phyloP scores from a whole-genome alignment of 2,113 vertebrate species.

The Leuciscus idus region DNA sequence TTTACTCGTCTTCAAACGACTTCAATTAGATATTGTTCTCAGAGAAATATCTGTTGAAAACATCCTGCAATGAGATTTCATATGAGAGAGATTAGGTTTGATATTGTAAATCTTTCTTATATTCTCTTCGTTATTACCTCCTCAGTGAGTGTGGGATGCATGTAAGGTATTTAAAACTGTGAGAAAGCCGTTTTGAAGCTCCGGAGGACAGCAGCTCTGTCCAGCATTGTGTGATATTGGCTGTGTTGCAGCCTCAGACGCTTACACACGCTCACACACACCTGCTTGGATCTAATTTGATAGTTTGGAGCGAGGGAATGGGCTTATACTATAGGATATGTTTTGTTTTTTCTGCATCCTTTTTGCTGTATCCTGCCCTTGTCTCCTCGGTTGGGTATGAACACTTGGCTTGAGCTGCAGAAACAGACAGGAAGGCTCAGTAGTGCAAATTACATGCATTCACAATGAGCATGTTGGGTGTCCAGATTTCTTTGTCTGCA shows the following conservation, averaged over 20 bases:
- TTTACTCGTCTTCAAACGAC: neutral
- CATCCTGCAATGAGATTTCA: neutral
- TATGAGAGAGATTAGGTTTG: neutral
- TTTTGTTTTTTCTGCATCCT: conserved; percentile 21
- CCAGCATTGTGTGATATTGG: conserved; percentile 56
- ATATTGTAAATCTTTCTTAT: conserved; percentile 2
- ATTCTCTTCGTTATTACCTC: neutral
- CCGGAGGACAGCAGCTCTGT: conserved; percentile 22
- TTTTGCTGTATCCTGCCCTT: conserved; percentile 3
- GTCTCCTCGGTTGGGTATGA: conserved; percentile 11
- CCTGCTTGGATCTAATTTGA: conserved; percentile 27
- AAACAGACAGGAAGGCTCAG: conserved; percentile 41
- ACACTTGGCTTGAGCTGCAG: conserved; percentile 35
- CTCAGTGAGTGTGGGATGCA: conserved; percentile 8
- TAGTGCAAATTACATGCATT: conserved; percentile 49
- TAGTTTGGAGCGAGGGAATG: conserved; percentile 24
- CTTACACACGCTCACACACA: conserved; percentile 16
- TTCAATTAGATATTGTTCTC: neutral
- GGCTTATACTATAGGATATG: conserved; percentile 17
- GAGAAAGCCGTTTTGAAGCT: conserved; percentile 38
- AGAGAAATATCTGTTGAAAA: neutral
- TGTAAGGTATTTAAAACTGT: conserved; percentile 33
- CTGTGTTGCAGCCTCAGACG: neutral
- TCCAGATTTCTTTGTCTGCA: conserved; percentile 51
- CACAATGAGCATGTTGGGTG: conserved; percentile 44